phyloP scores from a whole-genome alignment of 2,113 vertebrate genomes.

The Petromus typicus region DNA sequence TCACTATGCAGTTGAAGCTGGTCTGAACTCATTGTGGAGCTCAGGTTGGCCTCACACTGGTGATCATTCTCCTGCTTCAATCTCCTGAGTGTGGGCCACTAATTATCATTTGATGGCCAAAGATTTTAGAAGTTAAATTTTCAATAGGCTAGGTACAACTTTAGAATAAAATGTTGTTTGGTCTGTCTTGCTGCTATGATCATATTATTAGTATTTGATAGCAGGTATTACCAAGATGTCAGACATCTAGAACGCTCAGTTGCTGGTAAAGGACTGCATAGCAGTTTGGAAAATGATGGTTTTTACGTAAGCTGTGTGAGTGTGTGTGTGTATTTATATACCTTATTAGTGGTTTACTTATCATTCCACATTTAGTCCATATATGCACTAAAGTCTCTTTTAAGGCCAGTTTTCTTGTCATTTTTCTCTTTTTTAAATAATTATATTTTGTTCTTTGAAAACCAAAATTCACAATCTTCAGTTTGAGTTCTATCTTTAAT shows the following conservation, averaged over 20 bases:
- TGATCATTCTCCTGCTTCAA: too few relatives aligned
- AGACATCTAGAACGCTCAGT: background rate
- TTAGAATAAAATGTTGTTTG: background rate
- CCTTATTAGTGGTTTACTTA: background rate
- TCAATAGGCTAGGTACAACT: background rate
- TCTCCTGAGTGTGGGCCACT: too few relatives aligned
- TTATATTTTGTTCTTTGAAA: background rate
- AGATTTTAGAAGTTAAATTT: constrained; percentile 30
- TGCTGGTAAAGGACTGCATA: background rate
- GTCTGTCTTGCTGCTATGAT: background rate
- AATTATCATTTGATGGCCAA: background rate
- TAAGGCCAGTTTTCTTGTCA: background rate
- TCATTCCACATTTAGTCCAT: background rate
- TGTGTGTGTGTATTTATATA: background rate
- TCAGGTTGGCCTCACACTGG: background rate
- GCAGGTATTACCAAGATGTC: background rate
- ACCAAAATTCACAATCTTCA: background rate
- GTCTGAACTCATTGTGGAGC: background rate
- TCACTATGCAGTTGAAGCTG: background rate
- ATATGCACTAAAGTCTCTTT: background rate
- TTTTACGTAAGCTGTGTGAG: background rate
- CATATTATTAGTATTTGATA: background rate
- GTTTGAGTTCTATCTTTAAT: background rate
- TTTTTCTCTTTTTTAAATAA: background rate
- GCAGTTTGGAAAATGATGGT: background rate